Percentiles rank a stretch among this genome's conserved stretches.
Evolutionary conservation across 2,113 vertebrate genomes (phyloP).

Genomic region (Oryzias celebensis): DNA sequence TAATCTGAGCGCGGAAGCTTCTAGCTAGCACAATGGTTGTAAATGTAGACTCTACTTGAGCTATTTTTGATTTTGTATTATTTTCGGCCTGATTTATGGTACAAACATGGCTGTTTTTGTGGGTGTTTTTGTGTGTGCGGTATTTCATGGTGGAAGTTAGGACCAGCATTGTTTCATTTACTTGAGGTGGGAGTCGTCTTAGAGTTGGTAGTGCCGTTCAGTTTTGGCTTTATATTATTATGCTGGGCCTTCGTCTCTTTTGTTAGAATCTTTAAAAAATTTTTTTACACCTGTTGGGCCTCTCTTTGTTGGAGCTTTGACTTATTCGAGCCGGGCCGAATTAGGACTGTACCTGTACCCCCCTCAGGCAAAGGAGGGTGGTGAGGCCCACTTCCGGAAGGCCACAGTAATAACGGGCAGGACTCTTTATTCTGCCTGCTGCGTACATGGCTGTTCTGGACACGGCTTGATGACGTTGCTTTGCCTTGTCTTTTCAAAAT

Average conservation of each 20-base stretch:
- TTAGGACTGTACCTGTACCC: slow-evolving; percentile 62
- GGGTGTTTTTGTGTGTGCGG: neutral
- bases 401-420: slow-evolving; percentile 72
- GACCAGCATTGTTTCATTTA: slow-evolving; percentile 1
- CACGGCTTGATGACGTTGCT: slow-evolving; percentile 57
- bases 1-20: neutral
- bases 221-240: neutral
- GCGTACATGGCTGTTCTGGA: slow-evolving; percentile 61
- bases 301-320: slow-evolving; percentile 4
- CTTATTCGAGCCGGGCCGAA: slow-evolving; percentile 3
- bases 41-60: neutral
- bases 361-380: slow-evolving; percentile 52
- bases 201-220: neutral
- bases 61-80: neutral
- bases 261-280: neutral
- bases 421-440: slow-evolving; percentile 58
- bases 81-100: neutral
- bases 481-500: neutral
- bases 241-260: too few species aligned
- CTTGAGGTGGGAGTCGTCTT: slow-evolving; percentile 14
- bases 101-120: too few species aligned
- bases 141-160: slow-evolving; percentile 7
- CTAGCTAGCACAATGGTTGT: slow-evolving; percentile 5
- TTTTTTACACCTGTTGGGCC: rapidly evolving
- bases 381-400: slow-evolving; percentile 71